Conservation (phyloP, 2,113 vertebrate genomes). For the Actenoides lindsayi region DNA sequence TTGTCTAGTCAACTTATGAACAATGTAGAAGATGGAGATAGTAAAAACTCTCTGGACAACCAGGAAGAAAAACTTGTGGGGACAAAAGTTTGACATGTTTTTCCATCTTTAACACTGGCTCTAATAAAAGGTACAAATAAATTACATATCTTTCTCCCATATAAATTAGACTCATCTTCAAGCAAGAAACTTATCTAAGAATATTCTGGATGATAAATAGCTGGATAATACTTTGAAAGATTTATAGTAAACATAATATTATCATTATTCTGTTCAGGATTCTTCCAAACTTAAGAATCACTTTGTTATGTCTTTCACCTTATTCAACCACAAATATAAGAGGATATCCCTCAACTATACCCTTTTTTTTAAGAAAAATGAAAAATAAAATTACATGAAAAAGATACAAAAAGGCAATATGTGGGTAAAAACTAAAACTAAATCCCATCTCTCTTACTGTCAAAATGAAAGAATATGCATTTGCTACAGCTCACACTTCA, state of each 20-base stretch:
- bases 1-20: not conserved
- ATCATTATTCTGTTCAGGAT: not conserved
- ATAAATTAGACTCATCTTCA: not conserved
- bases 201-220: not conserved
- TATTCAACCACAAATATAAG: not conserved
- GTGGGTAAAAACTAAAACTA: not conserved
- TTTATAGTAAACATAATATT: not conserved
- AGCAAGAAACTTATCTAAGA: not conserved
- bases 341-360: not conserved
- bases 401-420: not conserved
- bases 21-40: not conserved
- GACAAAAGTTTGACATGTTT: not conserved
- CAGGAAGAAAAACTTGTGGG: not conserved
- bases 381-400: not conserved
- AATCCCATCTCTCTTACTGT: not conserved
- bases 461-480: not conserved
- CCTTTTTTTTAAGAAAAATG: not conserved
- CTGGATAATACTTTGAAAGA: not conserved
- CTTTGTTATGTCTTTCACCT: not conserved
- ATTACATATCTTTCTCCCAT: not conserved
- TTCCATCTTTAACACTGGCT: not conserved
- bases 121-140: not conserved
- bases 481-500: not conserved
- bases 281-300: not conserved
- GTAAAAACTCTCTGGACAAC: not conserved